Percentiles rank a stretch among this genome's conserved stretches.
Conservation (phyloP, 2,888 invertebrate species). For the Zaprionus obscuricornis region DNA sequence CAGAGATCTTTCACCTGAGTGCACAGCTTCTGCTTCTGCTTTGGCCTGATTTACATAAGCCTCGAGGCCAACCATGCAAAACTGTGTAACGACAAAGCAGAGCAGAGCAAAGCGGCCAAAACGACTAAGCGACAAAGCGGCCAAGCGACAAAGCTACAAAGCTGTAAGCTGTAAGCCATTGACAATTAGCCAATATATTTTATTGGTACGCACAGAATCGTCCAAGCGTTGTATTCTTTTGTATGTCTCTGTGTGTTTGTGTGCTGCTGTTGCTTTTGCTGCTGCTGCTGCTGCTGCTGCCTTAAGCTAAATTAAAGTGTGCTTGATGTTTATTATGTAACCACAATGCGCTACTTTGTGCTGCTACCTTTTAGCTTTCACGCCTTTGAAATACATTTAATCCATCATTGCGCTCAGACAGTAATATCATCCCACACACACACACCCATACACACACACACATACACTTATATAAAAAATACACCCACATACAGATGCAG, state of each 20-base stretch:
- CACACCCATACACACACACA: slow-evolving; percentile 17
- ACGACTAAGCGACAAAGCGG: slow-evolving; percentile 3
- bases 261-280: slow-evolving; percentile 7
- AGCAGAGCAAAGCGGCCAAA: too few relatives aligned
- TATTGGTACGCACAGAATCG: slow-evolving; percentile 30
- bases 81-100: too few relatives aligned
- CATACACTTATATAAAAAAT: not conserved
- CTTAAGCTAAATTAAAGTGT: slow-evolving; percentile 70
- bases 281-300: slow-evolving; percentile 14
- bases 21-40: slow-evolving; percentile 56
- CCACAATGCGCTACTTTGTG: slow-evolving; percentile 72
- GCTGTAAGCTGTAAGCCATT: slow-evolving; percentile 45
- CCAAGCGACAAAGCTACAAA: not conserved
- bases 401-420: slow-evolving; percentile 65
- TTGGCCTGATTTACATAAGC: slow-evolving; percentile 66
- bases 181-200: slow-evolving; percentile 65
- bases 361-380: slow-evolving; percentile 74
- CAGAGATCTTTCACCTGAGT: slow-evolving; percentile 64
- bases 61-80: slow-evolving; percentile 6
- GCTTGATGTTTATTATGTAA: slow-evolving; percentile 69
- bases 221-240: slow-evolving; percentile 24
- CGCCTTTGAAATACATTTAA: slow-evolving; percentile 79
- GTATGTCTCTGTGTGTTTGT: slow-evolving; percentile 5
- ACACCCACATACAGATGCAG: too few relatives aligned
- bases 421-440: slow-evolving; percentile 19